Evolutionary conservation across 2,888 invertebrate species (phyloP).

Genomic region (Drosophila fulvimacula): DNA sequence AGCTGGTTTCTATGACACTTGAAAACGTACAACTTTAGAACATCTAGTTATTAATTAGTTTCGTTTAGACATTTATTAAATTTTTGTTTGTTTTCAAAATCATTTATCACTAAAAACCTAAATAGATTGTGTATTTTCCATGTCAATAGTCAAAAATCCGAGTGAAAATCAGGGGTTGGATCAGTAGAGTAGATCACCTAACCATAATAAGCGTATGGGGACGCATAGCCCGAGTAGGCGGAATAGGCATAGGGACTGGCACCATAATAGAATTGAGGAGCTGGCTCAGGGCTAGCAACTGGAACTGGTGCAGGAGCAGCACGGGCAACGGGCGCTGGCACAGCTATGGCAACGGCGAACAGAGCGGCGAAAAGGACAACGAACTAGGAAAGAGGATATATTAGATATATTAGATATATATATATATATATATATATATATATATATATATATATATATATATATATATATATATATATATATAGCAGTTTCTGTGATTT

Average conservation of each 20-base stretch:
- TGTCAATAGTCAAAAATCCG: constrained; percentile 61
- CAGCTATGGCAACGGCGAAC: constrained; percentile 76
- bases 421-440: too few relatives aligned
- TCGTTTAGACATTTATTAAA: constrained; percentile 43
- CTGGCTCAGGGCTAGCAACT: constrained; percentile 71
- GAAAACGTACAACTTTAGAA: neutral
- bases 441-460: too few relatives aligned
- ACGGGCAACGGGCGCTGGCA: constrained; percentile 72
- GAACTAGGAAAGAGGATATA: constrained; percentile 52
- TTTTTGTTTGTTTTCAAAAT: constrained; percentile 37
- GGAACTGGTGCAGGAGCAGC: constrained; percentile 72
- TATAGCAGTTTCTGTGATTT: neutral
- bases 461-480: too few relatives aligned
- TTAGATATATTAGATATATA: too few relatives aligned
- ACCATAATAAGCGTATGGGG: constrained; percentile 82
- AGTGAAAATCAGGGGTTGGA: constrained; percentile 19
- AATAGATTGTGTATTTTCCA: constrained; percentile 61
- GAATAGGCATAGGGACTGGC: constrained; percentile 78
- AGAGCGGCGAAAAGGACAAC: constrained; percentile 77
- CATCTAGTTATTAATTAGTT: neutral
- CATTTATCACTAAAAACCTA: constrained; percentile 57
- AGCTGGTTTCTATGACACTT: neutral
- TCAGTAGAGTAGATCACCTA: constrained; percentile 50
- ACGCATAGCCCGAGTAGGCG: constrained; percentile 71
- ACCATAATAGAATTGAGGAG: constrained; percentile 78